Percentiles rank a stretch among this genome's conserved stretches.
Evolutionary conservation across 2,888 invertebrate genomes (phyloP).

Genomic region (Toxonevra muliebris): DNA sequence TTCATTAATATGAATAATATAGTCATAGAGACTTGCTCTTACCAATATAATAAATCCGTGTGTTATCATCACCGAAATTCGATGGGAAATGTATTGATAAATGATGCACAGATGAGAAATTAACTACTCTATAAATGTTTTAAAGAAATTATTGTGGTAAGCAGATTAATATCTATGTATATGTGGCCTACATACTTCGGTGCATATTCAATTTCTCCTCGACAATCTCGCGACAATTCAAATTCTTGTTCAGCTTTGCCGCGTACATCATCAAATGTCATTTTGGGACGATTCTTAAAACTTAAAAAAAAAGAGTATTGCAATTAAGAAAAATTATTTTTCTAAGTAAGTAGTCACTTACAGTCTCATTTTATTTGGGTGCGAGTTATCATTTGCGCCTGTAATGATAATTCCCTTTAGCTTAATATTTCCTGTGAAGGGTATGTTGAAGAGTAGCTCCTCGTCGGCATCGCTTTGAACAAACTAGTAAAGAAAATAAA

Average conservation of each 20-base stretch:
- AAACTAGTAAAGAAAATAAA: slow-evolving; percentile 70
- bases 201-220: slow-evolving; percentile 86
- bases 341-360: slow-evolving; percentile 70
- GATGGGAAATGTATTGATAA: slow-evolving; percentile 89
- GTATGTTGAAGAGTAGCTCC: slow-evolving; percentile 95
- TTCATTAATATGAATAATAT: background rate
- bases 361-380: slow-evolving; percentile 89
- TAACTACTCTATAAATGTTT: slow-evolving; percentile 78
- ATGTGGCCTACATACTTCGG: slow-evolving; percentile 74
- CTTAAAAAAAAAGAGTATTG: slow-evolving; percentile 65
- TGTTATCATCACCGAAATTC: slow-evolving; percentile 87
- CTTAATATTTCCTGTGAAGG: slow-evolving; percentile 95
- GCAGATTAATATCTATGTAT: background rate
- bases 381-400: slow-evolving; percentile 87
- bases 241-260: slow-evolving; percentile 87
- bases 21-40: slow-evolving; percentile 4
- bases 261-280: slow-evolving; percentile 91
- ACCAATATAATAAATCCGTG: slow-evolving; percentile 90
- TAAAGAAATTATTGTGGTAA: background rate
- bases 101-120: slow-evolving; percentile 90
- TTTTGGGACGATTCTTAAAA: slow-evolving; percentile 90
- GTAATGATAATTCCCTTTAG: slow-evolving; percentile 91
- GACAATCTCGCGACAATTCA: slow-evolving; percentile 81
- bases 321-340: too few species aligned
- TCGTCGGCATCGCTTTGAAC: slow-evolving; percentile 97